Evolutionary conservation across 1,140 invertebrate species (phyloP).

Genomic region (Manduca sexta): DNA sequence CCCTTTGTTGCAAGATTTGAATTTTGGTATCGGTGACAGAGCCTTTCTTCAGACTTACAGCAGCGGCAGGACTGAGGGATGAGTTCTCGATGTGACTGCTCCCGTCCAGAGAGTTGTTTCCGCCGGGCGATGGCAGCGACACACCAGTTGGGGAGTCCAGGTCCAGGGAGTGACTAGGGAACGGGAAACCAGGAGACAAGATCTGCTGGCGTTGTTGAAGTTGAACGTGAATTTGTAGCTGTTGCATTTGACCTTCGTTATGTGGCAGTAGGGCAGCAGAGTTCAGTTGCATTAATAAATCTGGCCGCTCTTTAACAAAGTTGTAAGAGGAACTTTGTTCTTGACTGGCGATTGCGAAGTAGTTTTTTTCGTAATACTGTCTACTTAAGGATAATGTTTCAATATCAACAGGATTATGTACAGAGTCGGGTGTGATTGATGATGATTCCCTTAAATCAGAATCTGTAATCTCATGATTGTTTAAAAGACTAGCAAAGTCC

Average conservation of each 20-base stretch:
- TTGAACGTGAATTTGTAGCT: conserved; percentile 81
- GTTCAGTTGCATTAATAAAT: conserved; percentile 65
- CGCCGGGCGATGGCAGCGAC: conserved; percentile 83
- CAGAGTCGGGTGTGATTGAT: conserved; percentile 78
- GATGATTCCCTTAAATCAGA: conserved; percentile 74
- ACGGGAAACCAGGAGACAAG: conserved; percentile 81
- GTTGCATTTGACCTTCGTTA: conserved; percentile 76
- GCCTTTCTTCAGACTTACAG: conserved; percentile 76
- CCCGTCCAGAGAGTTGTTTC: conserved; percentile 80
- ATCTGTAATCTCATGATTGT: conserved; percentile 76
- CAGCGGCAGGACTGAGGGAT: conserved; percentile 77
- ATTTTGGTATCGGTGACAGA: conserved; percentile 79
- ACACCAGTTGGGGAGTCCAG: conserved; percentile 85
- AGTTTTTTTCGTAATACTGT: conserved; percentile 74
- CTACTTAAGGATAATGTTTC: conserved; percentile 78
- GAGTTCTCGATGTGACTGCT: conserved; percentile 74
- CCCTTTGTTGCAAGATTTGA: conserved; percentile 88
- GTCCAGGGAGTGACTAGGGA: conserved; percentile 79
- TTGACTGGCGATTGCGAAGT: conserved; percentile 70
- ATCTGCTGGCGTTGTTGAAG: conserved; percentile 77
- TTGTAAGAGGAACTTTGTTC: conserved; percentile 64
- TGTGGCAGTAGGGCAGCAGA: conserved; percentile 56
- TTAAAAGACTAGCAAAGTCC: conserved; percentile 81
- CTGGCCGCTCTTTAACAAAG: conserved; percentile 63
- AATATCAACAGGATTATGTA: conserved; percentile 79